Percentiles rank a stretch among this genome's conserved stretches.
Conservation (phyloP, 1,140 invertebrate genomes). For the Sitodiplosis mosellana region DNA sequence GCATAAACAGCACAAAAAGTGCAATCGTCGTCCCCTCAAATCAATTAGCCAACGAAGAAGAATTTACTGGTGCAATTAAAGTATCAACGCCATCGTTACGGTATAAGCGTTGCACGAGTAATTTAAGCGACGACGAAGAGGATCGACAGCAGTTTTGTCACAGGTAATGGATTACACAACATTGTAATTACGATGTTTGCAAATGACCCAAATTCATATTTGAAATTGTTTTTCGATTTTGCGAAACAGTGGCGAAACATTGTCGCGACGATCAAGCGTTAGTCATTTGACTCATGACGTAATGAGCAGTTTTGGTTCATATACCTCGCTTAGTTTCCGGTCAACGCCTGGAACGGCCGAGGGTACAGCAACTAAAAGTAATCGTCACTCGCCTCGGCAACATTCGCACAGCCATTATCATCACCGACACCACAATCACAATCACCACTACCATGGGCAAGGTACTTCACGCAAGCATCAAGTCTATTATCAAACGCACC, state of each 20-base stretch:
- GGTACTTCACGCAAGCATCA: conserved; percentile 14
- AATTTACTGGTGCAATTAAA: no score
- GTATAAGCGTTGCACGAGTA: no score
- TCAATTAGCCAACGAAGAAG: no score
- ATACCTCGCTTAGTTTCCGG: neutral
- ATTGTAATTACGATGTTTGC: no score
- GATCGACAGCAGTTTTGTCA: no score
- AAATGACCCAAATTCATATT: no score
- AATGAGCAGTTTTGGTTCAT: neutral
- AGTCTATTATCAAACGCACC: conserved; percentile 16
- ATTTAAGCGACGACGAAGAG: no score
- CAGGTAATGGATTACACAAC: no score
- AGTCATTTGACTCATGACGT: neutral
- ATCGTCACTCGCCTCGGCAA: conserved; percentile 15
- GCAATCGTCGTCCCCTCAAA: no score
- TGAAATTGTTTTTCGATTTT: no score
- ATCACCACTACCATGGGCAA: conserved; percentile 1
- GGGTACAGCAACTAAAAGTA: conserved; percentile 8
- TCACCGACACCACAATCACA: neutral
- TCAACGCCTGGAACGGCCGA: conserved; percentile 8
- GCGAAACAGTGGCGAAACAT: no score
- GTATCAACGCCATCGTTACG: no score
- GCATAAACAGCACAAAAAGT: neutral
- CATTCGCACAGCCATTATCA: conserved; percentile 8
- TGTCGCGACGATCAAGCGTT: neutral